A percentile compares a stretch with the other conserved stretches of the same genome.
Evolutionary conservation across 2,888 invertebrate species (phyloP).

Genomic region (Dicyrtoma fusca): DNA sequence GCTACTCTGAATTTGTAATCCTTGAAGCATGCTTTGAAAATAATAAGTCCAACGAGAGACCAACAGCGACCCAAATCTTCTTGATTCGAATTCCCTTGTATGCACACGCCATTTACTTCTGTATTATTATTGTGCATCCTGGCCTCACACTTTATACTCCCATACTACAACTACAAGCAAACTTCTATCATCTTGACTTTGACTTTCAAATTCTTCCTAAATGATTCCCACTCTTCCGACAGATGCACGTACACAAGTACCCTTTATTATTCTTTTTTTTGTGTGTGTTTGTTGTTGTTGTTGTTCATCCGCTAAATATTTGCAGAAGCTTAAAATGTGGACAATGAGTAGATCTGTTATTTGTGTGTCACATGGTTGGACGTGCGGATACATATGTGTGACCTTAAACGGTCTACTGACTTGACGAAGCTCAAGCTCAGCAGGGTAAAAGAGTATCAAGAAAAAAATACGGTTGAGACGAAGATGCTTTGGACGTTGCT

Average conservation of each 20-base stretch:
- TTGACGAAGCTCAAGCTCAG: not conserved
- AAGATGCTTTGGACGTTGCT: too few relatives aligned
- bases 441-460: too few relatives aligned
- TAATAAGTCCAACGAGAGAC: too few relatives aligned
- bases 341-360: not conserved
- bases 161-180: not conserved
- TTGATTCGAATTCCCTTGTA: too few relatives aligned
- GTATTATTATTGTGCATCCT: too few relatives aligned
- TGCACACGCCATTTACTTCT: too few relatives aligned
- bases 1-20: too few relatives aligned
- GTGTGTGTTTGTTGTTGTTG: not conserved
- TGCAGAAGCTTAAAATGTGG: constrained; percentile 6
- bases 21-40: too few relatives aligned
- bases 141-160: not conserved
- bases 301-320: not conserved
- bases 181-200: constrained; percentile 20
- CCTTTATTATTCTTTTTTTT: constrained; percentile 21
- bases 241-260: constrained; percentile 1
- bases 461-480: too few relatives aligned
- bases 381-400: constrained; percentile 12
- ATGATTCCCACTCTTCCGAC: constrained; percentile 4
- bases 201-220: constrained; percentile 30
- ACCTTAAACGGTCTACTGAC: constrained; percentile 34
- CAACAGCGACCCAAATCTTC: constrained; percentile 19
- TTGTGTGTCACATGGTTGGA: not conserved